phyloP scores from a whole-genome alignment of 2,113 vertebrate species.

The Struthio camelus region DNA sequence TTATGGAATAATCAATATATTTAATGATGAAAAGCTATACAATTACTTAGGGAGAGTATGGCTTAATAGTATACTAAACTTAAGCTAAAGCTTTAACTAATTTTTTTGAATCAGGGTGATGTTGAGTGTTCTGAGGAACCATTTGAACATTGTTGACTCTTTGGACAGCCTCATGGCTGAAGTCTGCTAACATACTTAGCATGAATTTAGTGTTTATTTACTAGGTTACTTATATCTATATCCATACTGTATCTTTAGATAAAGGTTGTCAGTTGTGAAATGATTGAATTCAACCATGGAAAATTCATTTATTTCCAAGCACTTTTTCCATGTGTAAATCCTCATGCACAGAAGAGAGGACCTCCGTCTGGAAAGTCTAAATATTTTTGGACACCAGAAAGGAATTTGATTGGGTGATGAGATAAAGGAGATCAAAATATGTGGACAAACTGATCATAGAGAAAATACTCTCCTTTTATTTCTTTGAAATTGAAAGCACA shows the following conservation, averaged over 20 bases:
- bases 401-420: neutral
- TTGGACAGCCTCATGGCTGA: neutral
- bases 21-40: rapidly evolving
- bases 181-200: neutral
- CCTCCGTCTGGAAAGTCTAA: rapidly evolving
- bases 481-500: neutral
- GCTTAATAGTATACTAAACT: neutral
- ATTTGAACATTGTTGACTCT: neutral
- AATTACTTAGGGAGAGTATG: neutral
- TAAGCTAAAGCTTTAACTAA: neutral
- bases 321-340: neutral
- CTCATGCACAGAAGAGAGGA: neutral
- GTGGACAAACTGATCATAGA: rapidly evolving
- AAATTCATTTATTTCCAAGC: neutral
- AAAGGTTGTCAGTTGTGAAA: neutral
- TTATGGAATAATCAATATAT: neutral
- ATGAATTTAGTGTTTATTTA: neutral
- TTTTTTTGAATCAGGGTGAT: neutral
- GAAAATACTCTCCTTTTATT: neutral
- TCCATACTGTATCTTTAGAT: neutral
- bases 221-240: neutral
- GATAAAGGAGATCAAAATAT: neutral
- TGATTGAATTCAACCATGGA: neutral
- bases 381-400: neutral
- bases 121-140: neutral